phyloP scores from a whole-genome alignment of 2,888 invertebrate genomes.

The Bibio marci region DNA sequence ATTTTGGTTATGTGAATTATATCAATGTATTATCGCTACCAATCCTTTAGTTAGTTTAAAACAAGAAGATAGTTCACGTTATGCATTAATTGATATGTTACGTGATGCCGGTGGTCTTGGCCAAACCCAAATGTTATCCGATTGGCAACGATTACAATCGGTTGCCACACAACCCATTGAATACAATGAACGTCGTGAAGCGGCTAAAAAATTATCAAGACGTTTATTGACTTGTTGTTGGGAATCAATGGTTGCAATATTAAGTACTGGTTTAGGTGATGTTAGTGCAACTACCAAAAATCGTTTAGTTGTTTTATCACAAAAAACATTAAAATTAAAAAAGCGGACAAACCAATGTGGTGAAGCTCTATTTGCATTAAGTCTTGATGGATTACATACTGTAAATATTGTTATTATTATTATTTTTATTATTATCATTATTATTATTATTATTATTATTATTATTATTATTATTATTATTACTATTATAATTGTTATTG shows the following conservation, averaged over 20 bases:
- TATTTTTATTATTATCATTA: neutral
- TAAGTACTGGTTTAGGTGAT: conserved; percentile 58
- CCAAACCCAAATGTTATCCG: conserved; percentile 67
- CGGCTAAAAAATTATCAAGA: conserved; percentile 59
- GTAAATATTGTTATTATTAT: conserved; percentile 24
- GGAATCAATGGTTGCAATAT: conserved; percentile 77
- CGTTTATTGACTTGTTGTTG: conserved; percentile 77
- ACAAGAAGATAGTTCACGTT: conserved; percentile 22
- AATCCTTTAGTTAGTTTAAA: conserved; percentile 25
- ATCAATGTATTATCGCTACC: conserved; percentile 64
- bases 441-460: neutral
- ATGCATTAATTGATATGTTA: conserved; percentile 29
- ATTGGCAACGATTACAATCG: conserved; percentile 70
- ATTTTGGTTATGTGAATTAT: conserved; percentile 84
- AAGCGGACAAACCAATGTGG: conserved; percentile 36
- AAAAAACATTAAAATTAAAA: conserved; percentile 29
- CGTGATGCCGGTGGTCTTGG: conserved; percentile 71
- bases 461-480: conserved; percentile 7
- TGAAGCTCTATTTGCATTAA: conserved; percentile 66
- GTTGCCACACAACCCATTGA: conserved; percentile 48
- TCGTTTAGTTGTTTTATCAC: conserved; percentile 40
- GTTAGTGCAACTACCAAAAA: conserved; percentile 30
- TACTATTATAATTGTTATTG: conserved; percentile 3
- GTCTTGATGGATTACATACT: conserved; percentile 79
- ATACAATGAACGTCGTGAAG: conserved; percentile 54